Evolutionary conservation across 2,888 invertebrate species (phyloP).

Genomic region (Yponomeuta plumbellus): DNA sequence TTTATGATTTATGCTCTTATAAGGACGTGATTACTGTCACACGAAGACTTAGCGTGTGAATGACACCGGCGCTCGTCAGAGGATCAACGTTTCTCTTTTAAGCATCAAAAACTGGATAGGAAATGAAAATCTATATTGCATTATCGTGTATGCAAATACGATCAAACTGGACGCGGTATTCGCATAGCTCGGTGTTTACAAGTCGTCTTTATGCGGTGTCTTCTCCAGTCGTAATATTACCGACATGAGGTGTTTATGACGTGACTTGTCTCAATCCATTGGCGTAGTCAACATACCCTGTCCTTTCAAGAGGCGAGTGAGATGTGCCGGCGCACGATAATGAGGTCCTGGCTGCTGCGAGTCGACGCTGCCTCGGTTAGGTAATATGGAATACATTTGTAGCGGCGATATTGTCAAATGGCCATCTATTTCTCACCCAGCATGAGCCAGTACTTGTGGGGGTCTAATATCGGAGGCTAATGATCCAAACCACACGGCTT

Average conservation of each 20-base stretch:
- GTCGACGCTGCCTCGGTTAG: constrained; percentile 32
- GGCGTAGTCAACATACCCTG: constrained; percentile 28
- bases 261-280: constrained; percentile 18
- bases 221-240: constrained; percentile 17
- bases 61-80: constrained; percentile 10
- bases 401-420: constrained; percentile 61
- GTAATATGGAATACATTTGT: constrained; percentile 45
- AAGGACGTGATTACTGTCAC: constrained; percentile 66
- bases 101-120: constrained; percentile 5
- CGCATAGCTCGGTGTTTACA: constrained; percentile 14
- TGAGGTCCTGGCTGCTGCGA: constrained; percentile 41
- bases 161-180: constrained; percentile 7
- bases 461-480: constrained; percentile 59
- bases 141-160: constrained; percentile 14
- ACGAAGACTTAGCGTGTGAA: constrained; percentile 37
- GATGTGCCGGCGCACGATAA: constrained; percentile 38
- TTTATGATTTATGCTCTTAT: constrained; percentile 68
- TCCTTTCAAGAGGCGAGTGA: constrained; percentile 28
- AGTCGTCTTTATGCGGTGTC: constrained; percentile 13
- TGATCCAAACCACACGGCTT: constrained; percentile 55
- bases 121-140: constrained; percentile 12
- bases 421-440: constrained; percentile 62
- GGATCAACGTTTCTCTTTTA: constrained; percentile 4
- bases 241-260: constrained; percentile 21
- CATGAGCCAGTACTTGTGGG: constrained; percentile 54